These are phyloP conservation scores for Gephyroberyx darwinii DNA, from an alignment of 2,797 vertebrate species.

Conservation along the genomic window DNA sequence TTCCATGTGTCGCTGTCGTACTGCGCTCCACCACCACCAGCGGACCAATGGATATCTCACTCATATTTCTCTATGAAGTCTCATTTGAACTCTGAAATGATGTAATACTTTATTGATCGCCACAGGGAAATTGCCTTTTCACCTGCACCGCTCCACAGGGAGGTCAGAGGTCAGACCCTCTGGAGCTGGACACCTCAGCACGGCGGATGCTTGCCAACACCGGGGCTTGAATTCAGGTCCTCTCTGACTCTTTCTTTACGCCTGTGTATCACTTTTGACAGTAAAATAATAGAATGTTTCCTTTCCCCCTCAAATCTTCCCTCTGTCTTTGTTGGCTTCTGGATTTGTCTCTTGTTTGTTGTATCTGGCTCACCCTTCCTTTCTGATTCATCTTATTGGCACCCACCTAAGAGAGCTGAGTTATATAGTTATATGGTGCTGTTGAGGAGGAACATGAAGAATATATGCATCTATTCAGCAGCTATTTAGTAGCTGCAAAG, in stretches of 20 bases:
- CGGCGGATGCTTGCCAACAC: too few species aligned
- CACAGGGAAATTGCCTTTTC: too few species aligned
- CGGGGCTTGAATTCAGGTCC: background rate
- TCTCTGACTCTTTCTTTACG: background rate
- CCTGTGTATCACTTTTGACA: background rate
- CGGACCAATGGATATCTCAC: too few species aligned
- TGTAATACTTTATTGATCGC: too few species aligned
- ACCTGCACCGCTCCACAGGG: too few species aligned
- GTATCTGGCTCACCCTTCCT: conserved; percentile 32
- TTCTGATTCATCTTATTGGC: conserved; percentile 39
- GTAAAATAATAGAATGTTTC: background rate
- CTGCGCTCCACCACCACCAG: too few species aligned
- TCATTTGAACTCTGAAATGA: too few species aligned
- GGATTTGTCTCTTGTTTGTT: conserved; percentile 46
- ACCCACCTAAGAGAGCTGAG: conserved; percentile 41
- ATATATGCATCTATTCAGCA: conserved; percentile 40
- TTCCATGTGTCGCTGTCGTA: too few species aligned
- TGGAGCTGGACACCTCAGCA: too few species aligned
- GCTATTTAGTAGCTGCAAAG: conserved; percentile 24
- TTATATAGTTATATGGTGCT: conserved; percentile 54
- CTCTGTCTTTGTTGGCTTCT: conserved; percentile 2
- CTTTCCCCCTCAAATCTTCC: background rate
- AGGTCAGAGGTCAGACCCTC: too few species aligned
- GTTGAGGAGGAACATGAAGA: conserved; percentile 22
- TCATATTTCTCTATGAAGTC: too few species aligned